Percentiles rank a stretch among this genome's conserved stretches.
Evolutionary conservation across 2,888 invertebrate genomes (phyloP).

Genomic region (Torymus auratus): DNA sequence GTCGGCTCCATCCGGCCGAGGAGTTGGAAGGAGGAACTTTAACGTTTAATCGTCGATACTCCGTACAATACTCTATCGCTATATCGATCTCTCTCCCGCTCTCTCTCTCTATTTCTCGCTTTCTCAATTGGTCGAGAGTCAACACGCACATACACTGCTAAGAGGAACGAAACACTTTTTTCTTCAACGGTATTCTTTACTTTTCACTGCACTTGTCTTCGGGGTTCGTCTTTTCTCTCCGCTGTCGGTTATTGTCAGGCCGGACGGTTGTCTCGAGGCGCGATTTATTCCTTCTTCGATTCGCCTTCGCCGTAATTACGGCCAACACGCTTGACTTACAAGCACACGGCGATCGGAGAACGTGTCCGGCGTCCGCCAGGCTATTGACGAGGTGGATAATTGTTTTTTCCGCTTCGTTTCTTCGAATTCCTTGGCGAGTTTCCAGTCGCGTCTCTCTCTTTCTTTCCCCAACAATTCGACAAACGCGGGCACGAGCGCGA

Average conservation of each 20-base stretch:
- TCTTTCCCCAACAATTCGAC: constrained; percentile 34
- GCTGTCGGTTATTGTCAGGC: constrained; percentile 38
- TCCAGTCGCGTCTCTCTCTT: constrained; percentile 39
- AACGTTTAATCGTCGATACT: background rate
- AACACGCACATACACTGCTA: background rate
- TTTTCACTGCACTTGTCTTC: constrained; percentile 28
- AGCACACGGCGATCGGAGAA: constrained; percentile 2
- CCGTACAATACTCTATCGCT: too few relatives aligned
- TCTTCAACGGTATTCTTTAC: background rate
- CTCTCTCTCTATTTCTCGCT: background rate
- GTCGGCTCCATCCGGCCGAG: constrained; percentile 16
- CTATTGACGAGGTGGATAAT: constrained; percentile 39
- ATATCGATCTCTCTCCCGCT: background rate
- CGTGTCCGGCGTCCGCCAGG: background rate
- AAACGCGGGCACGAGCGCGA: constrained; percentile 31
- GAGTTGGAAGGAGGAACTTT: constrained; percentile 29
- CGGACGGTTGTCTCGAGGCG: constrained; percentile 33
- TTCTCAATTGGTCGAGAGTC: background rate
- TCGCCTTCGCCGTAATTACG: constrained; percentile 25
- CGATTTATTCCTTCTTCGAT: constrained; percentile 7
- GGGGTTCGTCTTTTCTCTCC: background rate
- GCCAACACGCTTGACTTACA: constrained; percentile 33
- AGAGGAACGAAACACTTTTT: constrained; percentile 12
- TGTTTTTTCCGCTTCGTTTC: constrained; percentile 46
- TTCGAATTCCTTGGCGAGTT: constrained; percentile 50